Percentiles rank a stretch among this genome's conserved stretches.
phyloP scores from a whole-genome alignment of 2,113 vertebrate genomes.

The Forbesichthys agassizii region DNA sequence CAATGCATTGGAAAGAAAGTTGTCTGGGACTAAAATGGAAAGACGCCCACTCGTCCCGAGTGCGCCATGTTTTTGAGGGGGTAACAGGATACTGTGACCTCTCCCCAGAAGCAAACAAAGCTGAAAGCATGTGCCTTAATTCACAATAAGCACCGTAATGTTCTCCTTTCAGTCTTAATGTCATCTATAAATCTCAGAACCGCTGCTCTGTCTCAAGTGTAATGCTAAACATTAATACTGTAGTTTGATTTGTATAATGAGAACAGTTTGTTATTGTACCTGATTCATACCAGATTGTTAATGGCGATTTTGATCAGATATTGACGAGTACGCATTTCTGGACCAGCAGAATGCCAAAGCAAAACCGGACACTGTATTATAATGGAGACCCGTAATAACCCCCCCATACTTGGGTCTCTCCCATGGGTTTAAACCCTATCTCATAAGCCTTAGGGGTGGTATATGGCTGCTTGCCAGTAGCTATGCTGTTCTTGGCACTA shows the following conservation, averaged over 20 bases:
- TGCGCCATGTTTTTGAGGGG: constrained; percentile 62
- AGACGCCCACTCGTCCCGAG: constrained; percentile 69
- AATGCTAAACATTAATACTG: constrained; percentile 49
- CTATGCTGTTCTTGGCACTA: constrained; percentile 74
- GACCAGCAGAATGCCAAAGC: constrained; percentile 42
- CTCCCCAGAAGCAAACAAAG: constrained; percentile 64
- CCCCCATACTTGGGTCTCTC: constrained; percentile 58
- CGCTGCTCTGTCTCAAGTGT: constrained; percentile 65
- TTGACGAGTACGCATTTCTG: constrained; percentile 36
- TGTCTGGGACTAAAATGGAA: constrained; percentile 61
- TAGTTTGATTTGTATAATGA: constrained; percentile 38
- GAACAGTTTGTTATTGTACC: constrained; percentile 26
- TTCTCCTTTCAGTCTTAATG: constrained; percentile 68
- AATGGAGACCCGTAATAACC: constrained; percentile 56
- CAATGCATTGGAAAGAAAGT: constrained; percentile 64
- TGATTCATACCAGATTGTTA: constrained; percentile 30
- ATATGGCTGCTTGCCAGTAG: constrained; percentile 72
- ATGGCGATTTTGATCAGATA: neutral
- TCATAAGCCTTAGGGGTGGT: constrained; percentile 71
- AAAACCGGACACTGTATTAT: constrained; percentile 49
- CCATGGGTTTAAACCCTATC: constrained; percentile 65
- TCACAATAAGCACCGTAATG: constrained; percentile 65
- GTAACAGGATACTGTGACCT: constrained; percentile 59
- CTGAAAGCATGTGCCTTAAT: constrained; percentile 62
- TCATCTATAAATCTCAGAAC: constrained; percentile 65